Evolutionary conservation across 2,888 invertebrate genomes (phyloP), one percentile per base, ranked within the genome.

Genomic region (Chironomus riparius): DNA sequence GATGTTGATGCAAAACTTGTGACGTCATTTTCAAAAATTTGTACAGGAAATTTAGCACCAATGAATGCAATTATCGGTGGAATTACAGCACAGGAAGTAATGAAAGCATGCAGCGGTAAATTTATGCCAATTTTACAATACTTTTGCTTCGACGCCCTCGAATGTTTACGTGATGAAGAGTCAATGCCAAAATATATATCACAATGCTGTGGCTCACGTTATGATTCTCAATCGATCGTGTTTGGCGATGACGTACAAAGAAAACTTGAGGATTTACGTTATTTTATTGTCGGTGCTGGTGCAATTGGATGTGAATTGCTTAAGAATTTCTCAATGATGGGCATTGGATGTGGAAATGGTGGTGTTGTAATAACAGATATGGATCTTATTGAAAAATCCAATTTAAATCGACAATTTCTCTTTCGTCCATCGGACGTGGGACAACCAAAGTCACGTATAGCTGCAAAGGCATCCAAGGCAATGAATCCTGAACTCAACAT

Each of bases 261-360:
- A 80, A 92, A 89, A 80, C 84, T 99, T 68, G 93, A 89, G 3
- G 87, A 88, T 73, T 86, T 94, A 78, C 93, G 92, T 81, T 81
- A 83, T 79, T 84, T 84, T 61, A 83, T 84, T 79, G 89, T 88
- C 81, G 95, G 95, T 77, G 94, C 95, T 72, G 95, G 95, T 70
- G 95, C 95, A 28, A 95, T 95, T 80, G 95, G 99, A 77, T 99
- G 99, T 86, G 99, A 99, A 85, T 87, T 99, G 80, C 86, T 99
- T 78, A 99, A 99, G 86, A 98, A 98, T 86, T 97, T 98, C 85
- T 96, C 98, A 0, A 95, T 99, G 97, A 91, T 99, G 84, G 99
- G 99, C 15, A 86, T 99, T 15, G 96, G 93, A 7, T 86, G 99
- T 18, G 96, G 93, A 6, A 87, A 87, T 70, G 94, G 94, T 1